A percentile compares a stretch with the other conserved stretches of the same genome.
These are phyloP conservation scores for Pyrocephalus nanus DNA, from an alignment of 2,797 vertebrate species.

Conservation along the genomic window DNA sequence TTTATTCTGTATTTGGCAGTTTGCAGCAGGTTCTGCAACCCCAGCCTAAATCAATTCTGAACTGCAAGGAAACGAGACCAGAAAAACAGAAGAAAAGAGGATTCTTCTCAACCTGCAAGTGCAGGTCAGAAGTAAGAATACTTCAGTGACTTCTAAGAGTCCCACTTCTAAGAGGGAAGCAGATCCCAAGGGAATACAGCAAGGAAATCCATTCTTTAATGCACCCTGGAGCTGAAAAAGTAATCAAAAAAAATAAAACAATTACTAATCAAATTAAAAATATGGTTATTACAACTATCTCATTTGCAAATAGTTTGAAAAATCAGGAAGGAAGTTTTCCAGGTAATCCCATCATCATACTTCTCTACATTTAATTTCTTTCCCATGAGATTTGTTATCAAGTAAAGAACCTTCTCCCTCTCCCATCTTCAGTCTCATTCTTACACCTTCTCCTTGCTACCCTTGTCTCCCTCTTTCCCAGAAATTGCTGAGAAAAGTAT, in stretches of 20 bases:
- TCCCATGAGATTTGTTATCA: not conserved
- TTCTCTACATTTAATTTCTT: not conserved
- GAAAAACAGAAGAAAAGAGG: not conserved
- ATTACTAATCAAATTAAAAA: not conserved
- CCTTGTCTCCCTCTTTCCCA: not conserved
- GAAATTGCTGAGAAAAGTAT: not conserved
- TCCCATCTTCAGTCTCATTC: not conserved
- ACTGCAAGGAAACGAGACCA: not conserved
- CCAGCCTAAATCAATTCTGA: not conserved
- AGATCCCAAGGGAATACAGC: not conserved
- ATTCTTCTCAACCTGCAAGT: not conserved
- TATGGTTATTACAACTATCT: not conserved
- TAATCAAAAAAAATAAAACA: not conserved
- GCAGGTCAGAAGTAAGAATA: not conserved
- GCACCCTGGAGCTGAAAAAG: not conserved
- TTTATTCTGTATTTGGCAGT: not conserved
- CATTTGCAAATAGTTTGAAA: not conserved
- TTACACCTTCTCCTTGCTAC: not conserved
- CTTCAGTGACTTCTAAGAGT: not conserved
- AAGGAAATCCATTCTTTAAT: not conserved
- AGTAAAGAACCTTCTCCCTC: not conserved
- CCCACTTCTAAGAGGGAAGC: not conserved
- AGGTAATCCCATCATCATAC: not conserved
- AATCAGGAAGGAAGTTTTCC: not conserved
- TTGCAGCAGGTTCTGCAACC: not conserved